Evolutionary conservation across 2,888 invertebrate species (phyloP).

Genomic region (Dusona sp.): DNA sequence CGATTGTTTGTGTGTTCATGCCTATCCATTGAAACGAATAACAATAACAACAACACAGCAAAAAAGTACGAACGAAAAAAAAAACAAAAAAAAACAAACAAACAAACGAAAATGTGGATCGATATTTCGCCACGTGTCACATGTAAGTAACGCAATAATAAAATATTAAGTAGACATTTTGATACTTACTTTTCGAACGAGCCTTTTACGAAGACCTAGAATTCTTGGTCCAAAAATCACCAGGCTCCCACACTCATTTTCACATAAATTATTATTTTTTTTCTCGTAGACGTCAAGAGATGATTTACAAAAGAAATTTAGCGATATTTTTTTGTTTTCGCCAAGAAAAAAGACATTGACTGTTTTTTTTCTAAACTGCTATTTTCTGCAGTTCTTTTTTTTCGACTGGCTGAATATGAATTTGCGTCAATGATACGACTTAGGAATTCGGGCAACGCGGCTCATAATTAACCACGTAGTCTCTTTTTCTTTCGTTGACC

Average conservation of each 20-base stretch:
- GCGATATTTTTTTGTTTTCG: slow-evolving; percentile 5
- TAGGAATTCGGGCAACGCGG: slow-evolving; percentile 44
- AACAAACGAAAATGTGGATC: slow-evolving; percentile 51
- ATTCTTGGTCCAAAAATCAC: slow-evolving; percentile 59
- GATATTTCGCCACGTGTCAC: slow-evolving; percentile 59
- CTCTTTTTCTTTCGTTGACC: slow-evolving; percentile 24
- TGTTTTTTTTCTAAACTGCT: slow-evolving; percentile 72
- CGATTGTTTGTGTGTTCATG: slow-evolving; percentile 62
- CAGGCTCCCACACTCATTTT: slow-evolving; percentile 8
- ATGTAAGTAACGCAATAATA: slow-evolving; percentile 59
- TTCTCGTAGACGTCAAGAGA: slow-evolving; percentile 28
- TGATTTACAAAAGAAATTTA: slow-evolving; percentile 23
- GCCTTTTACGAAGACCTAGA: slow-evolving; percentile 49
- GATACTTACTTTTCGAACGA: slow-evolving; percentile 49
- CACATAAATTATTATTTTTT: not conserved
- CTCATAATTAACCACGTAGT: slow-evolving; percentile 33
- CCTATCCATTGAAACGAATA: slow-evolving; percentile 44
- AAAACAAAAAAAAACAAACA: no score
- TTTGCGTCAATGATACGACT: slow-evolving; percentile 70
- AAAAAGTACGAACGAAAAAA: slow-evolving; percentile 34
- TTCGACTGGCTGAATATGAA: slow-evolving; percentile 77
- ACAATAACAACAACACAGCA: not conserved
- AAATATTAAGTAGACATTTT: slow-evolving; percentile 55
- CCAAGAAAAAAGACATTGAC: slow-evolving; percentile 35
- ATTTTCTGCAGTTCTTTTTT: slow-evolving; percentile 72